These are phyloP conservation scores for Drosophila colorata DNA, from an alignment of 2,888 invertebrate species.

Conservation along the genomic window DNA sequence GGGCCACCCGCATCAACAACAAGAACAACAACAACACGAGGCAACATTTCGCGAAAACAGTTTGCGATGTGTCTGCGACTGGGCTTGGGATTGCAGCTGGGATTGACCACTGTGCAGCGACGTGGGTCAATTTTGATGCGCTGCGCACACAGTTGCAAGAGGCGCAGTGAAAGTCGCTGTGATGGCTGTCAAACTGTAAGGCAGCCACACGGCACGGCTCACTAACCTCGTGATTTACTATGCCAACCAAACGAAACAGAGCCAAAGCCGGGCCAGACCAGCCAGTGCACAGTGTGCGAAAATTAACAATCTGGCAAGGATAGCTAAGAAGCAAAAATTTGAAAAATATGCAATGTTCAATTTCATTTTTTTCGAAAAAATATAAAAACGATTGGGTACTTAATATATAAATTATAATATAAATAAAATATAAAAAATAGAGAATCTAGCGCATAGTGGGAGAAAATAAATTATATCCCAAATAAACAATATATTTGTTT, in stretches of 20 bases:
- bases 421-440: no score
- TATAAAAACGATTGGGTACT: no score
- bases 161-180: slow-evolving; percentile 64
- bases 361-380: no score
- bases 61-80: slow-evolving; percentile 54
- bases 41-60: slow-evolving; percentile 50
- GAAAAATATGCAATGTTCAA: no score
- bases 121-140: slow-evolving; percentile 27
- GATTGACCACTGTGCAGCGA: slow-evolving; percentile 29
- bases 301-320: no score
- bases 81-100: slow-evolving; percentile 3
- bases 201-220: slow-evolving; percentile 54
- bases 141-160: slow-evolving; percentile 35
- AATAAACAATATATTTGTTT: no score
- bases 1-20: slow-evolving; percentile 53
- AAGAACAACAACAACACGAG: slow-evolving; percentile 31
- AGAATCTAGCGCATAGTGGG: no score
- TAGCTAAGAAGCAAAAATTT: no score
- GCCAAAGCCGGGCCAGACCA: slow-evolving; percentile 41
- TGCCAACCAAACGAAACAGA: slow-evolving; percentile 26
- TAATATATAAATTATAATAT: no score
- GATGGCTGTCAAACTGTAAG: slow-evolving; percentile 56
- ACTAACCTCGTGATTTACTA: slow-evolving; percentile 73
- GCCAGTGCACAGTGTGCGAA: slow-evolving; percentile 26
- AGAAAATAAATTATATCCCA: no score